Conservation (phyloP, 2,113 vertebrate species). For the Bubo blakistoni region DNA sequence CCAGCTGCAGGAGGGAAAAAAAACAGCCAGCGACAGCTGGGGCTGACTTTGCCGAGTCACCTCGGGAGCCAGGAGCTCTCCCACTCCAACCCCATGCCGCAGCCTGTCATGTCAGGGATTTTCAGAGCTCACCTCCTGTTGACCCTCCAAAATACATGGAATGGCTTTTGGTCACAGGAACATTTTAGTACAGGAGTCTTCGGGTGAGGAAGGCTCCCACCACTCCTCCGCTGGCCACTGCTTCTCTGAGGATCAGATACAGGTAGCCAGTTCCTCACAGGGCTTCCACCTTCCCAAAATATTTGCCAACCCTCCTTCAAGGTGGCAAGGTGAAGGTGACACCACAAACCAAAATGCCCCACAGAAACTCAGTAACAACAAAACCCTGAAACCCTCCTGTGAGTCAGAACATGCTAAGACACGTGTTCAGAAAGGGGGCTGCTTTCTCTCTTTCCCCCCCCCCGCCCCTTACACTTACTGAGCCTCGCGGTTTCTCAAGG, state of each 20-base stretch:
- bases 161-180: background rate
- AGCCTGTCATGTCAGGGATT: background rate
- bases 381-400: fast-evolving
- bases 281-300: background rate
- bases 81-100: background rate
- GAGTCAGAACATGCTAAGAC: background rate
- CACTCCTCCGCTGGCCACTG: background rate
- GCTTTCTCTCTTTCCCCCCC: background rate
- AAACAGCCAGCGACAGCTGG: background rate
- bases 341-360: background rate
- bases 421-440: fast-evolving
- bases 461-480: fast-evolving
- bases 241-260: background rate
- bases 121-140: background rate
- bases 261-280: background rate
- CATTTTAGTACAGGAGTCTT: background rate
- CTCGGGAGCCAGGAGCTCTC: background rate
- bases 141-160: background rate
- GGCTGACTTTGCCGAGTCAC: background rate
- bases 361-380: fast-evolving
- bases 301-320: background rate
- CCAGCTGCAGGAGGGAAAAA: background rate
- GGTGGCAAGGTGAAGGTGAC: background rate
- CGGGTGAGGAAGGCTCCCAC: background rate
- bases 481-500: background rate